Evolutionary conservation across 2,113 vertebrate genomes (phyloP).

Genomic region (Pelecanus crispus): DNA sequence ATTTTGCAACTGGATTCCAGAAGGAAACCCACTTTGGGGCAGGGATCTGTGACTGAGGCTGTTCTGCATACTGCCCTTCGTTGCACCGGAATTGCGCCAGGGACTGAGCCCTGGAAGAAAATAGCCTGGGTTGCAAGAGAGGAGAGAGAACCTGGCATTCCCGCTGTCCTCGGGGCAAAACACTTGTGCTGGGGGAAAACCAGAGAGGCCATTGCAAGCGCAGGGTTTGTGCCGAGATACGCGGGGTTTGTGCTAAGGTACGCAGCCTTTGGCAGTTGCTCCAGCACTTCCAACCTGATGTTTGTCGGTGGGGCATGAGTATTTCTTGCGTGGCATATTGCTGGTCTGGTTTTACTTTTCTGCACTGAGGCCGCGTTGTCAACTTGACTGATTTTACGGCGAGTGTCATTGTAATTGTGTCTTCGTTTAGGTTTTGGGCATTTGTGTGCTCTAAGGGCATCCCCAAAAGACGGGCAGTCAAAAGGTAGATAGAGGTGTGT

Average conservation of each 20-base stretch:
- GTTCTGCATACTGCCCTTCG: neutral
- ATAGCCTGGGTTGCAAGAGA: neutral
- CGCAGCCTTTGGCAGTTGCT: accelerated
- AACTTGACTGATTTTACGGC: neutral
- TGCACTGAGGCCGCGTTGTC: neutral
- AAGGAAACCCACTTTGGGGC: neutral
- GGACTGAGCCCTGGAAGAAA: neutral
- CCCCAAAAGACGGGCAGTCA: neutral
- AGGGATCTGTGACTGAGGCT: neutral
- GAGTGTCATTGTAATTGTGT: no score
- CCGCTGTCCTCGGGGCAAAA: neutral
- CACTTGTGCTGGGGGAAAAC: no score
- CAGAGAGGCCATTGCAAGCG: neutral
- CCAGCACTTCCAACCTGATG: accelerated
- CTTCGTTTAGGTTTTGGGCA: neutral
- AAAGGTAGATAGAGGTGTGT: neutral
- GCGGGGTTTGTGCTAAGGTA: accelerated
- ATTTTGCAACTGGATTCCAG: neutral
- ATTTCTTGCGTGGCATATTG: accelerated
- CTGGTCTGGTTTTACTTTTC: neutral
- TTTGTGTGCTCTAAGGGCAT: neutral
- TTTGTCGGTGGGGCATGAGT: neutral
- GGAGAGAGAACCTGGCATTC: neutral
- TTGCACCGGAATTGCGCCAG: neutral
- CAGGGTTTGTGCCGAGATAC: neutral